Base-by-base conservation (phyloP, 2,113 vertebrate species). In the Plecotus auritus region DNA sequence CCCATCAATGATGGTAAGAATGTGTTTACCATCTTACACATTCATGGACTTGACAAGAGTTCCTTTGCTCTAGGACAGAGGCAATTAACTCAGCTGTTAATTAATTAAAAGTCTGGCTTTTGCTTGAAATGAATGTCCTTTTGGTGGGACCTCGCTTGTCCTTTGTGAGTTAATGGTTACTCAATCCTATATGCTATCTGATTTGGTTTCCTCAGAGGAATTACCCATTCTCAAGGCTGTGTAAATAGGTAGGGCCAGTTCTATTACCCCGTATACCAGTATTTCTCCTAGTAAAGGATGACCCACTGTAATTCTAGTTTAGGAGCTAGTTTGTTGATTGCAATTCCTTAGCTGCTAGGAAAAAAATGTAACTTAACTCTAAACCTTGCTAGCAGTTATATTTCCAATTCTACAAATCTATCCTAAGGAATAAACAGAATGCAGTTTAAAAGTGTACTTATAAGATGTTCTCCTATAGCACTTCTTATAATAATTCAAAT, bases 311-410 rank as follows among this genome's bases (percentile, higher is more conserved):
- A 80, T 95, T 94, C 37, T 86, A 42, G 23, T 91, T 81, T 67
- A 94, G 35, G n/a, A 92, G 77, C 45, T 72, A 37, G 11, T 90
- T 96, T 90, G 59, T 54, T 88, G 35, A 88, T 77, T 77, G 20
- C 9, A 81, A 76, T 87, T 86, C 16, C 49, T 80, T 94, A 40
- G 82, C 92, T 88, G 47, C 23, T 76, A 74, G 42, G 4, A 51
- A 37, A 84, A 59, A 88, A 78, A 85, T 83, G 88, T 70, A 73
- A 69, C 69, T 85, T 64, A 72, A 86, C 88, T 26, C 9, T 64
- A 78, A 85, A 30, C 23, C 77, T 80, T 81, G 26, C 35, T 30
- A n/a, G 59, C 35, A 30, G 7, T 49, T 88, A 1, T 82, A 51
- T 93, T 94, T 77, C 17, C 9, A 81, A 9, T 85, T 72, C 23